Base-by-base conservation (phyloP, 2,113 vertebrate genomes). In the Lates calcarifer region DNA sequence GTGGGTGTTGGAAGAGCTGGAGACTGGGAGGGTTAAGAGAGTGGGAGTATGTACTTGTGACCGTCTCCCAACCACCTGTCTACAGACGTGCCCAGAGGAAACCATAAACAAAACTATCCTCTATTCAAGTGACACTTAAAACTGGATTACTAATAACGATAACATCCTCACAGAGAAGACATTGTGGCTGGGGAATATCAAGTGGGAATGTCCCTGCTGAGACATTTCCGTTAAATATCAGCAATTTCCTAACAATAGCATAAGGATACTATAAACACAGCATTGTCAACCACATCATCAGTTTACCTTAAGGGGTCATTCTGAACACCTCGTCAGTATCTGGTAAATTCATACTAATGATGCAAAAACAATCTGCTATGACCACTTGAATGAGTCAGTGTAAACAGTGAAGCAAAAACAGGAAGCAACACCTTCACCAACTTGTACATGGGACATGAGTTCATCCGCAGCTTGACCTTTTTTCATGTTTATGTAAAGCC, bases 31-130 rank as follows among this genome's bases (percentile, higher is more conserved):
- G 70, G 70, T 79, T 77, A 17, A 24, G 6, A 72, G 57, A 85
- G 81, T 87, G 82, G 80, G 67, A 86, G 82, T 87, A 84, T 67
- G 60, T 78, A 45, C 69, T 85, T 65, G 41, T 66, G 74, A 85
- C 62, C 31, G 60, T 78, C 82, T 85, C 45, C 28, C 15, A 53
- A 73, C 61, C 74, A 73, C 86, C 74, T 68, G 83, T 83, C 79
- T 72, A 57, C 63, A 83, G 61, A 81, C 60, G 10, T 53, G 41
- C 39, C 45, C 60, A 55, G 31, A 66, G 73, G 57, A 81, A 60
- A 81, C 57, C 2, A 39, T 75, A 77, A 81, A 83, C 61, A 85
- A 72, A 77, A 74, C 24, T 5, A 14, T 6, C 41, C 51, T 62
- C 13, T 22, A 37, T 39, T 29, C 49, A 63, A 77, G 74, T 33